phyloP scores from a whole-genome alignment of 2,888 invertebrate species.

The Apoda limacodes region DNA sequence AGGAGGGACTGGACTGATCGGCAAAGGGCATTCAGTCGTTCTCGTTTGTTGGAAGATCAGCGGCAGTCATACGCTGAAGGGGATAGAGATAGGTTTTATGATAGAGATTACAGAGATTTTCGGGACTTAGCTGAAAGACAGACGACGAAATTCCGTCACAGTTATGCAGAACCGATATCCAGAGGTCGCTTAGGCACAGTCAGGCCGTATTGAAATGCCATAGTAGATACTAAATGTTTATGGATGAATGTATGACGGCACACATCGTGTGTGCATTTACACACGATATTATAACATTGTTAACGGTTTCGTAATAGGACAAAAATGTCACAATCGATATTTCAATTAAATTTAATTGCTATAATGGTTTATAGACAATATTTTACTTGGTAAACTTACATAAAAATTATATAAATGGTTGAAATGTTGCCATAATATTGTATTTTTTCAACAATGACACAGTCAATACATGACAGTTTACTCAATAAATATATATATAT shows the following conservation, averaged over 20 bases:
- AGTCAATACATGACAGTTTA: too few species aligned
- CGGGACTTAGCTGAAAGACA: slow-evolving; percentile 52
- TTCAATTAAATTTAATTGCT: too few species aligned
- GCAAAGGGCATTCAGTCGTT: slow-evolving; percentile 58
- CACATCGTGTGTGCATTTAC: neutral
- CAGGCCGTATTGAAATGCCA: slow-evolving; percentile 63
- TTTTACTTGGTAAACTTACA: too few species aligned
- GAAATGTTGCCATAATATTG: too few species aligned
- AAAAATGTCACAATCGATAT: too few species aligned
- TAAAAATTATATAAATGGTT: too few species aligned
- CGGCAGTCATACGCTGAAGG: slow-evolving; percentile 55
- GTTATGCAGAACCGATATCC: slow-evolving; percentile 75
- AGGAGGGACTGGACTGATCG: slow-evolving; percentile 56
- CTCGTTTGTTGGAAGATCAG: slow-evolving; percentile 56
- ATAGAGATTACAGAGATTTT: slow-evolving; percentile 56
- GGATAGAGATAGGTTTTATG: slow-evolving; percentile 51
- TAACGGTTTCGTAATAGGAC: too few species aligned
- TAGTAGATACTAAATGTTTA: slow-evolving; percentile 43
- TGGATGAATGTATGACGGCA: slow-evolving; percentile 1
- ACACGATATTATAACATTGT: too few species aligned
- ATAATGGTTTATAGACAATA: too few species aligned
- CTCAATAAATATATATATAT: too few species aligned
- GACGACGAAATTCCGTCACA: slow-evolving; percentile 69
- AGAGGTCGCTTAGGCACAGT: slow-evolving; percentile 61
- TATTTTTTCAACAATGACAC: too few species aligned